Evolutionary conservation across 2,888 invertebrate species (phyloP).

Genomic region (Hypselothyrea guttata): DNA sequence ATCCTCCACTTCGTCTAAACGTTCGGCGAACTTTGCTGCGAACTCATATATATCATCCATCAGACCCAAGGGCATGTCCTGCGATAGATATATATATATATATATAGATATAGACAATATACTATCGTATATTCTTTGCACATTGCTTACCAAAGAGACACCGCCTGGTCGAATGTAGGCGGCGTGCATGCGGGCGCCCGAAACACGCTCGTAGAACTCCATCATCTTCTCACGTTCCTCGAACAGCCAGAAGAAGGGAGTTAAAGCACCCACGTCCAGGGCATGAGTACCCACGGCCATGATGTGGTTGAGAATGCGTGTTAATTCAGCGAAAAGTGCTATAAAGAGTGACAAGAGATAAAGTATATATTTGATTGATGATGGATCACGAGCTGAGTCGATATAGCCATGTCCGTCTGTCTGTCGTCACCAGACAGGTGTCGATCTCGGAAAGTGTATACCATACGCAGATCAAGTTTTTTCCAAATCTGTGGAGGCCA

Average conservation of each 20-base stretch:
- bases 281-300: constrained; percentile 99
- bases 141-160: constrained; percentile 84
- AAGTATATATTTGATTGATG: too few species aligned
- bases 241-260: constrained; percentile 99
- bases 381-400: too few species aligned
- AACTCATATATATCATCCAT: constrained; percentile 99
- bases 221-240: constrained; percentile 99
- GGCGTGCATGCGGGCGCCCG: constrained; percentile 99
- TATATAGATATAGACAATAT: too few species aligned
- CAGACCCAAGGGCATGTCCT: constrained; percentile 97
- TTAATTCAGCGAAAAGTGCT: constrained; percentile 98
- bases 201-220: constrained; percentile 99
- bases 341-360: too few species aligned
- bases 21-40: constrained; percentile 90
- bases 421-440: too few species aligned
- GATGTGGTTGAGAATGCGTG: constrained; percentile 97
- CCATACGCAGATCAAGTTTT: too few species aligned
- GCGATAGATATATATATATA: background rate
- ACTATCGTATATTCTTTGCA: too few species aligned
- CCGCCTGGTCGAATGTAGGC: constrained; percentile 99
- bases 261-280: constrained; percentile 97
- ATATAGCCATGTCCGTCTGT: too few species aligned
- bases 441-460: too few species aligned
- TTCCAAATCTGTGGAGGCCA: too few species aligned
- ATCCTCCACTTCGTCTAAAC: constrained; percentile 98